Conservation (phyloP, 2,797 vertebrate species). For the Pangasius krempfi region DNA sequence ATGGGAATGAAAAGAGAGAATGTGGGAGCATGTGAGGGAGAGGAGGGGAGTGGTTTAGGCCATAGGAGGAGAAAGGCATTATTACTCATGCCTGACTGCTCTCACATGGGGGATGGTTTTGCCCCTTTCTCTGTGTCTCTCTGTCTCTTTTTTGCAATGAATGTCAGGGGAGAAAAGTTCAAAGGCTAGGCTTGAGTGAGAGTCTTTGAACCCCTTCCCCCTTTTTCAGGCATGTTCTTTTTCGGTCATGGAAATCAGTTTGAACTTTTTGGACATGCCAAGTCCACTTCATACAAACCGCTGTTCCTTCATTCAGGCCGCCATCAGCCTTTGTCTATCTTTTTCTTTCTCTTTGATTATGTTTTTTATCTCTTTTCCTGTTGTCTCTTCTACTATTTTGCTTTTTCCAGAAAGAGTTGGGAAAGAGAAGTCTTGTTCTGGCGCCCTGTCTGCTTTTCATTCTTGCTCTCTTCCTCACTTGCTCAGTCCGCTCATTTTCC, state of each 20-base stretch:
- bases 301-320: conserved; percentile 27
- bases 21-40: conserved; percentile 33
- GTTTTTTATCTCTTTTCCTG: conserved; percentile 38
- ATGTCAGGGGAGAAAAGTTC: conserved; percentile 56
- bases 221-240: conserved; percentile 51
- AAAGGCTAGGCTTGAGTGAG: conserved; percentile 51
- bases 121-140: conserved; percentile 39
- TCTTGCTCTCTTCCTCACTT: conserved; percentile 53
- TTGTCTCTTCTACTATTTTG: conserved; percentile 13
- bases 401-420: conserved; percentile 46
- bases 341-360: conserved; percentile 4
- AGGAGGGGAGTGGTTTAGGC: conserved; percentile 61
- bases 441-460: conserved; percentile 61
- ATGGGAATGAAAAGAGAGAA: conserved; percentile 47
- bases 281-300: conserved; percentile 35
- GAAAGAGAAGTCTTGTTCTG: conserved; percentile 61
- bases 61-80: conserved; percentile 70
- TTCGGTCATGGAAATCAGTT: conserved; percentile 40
- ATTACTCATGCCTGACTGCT: conserved; percentile 76
- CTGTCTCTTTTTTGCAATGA: conserved; percentile 48
- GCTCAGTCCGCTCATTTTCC: conserved; percentile 54
- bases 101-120: conserved; percentile 68
- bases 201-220: conserved; percentile 51
- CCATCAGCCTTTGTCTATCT: conserved; percentile 22
- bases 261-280: conserved; percentile 49